Base-by-base conservation (phyloP, 2,888 invertebrate genomes). In the Campopleginae sp. region DNA sequence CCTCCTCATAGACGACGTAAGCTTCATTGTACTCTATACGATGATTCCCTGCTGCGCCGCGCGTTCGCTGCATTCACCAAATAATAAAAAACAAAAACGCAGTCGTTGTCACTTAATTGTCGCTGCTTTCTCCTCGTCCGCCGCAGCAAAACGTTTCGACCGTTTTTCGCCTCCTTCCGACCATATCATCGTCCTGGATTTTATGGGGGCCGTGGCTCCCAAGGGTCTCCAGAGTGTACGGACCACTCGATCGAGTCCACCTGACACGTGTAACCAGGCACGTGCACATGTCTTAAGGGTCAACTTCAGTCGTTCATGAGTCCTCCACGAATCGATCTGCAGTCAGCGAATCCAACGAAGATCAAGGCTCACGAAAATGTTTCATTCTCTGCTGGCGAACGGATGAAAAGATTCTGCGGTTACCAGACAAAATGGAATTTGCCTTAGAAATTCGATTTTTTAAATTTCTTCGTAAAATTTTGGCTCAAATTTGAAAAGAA, bases 171-270 rank as follows among this genome's bases (percentile, higher is more conserved):
- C 38, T 7, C 4, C 10, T 38, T 38, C 1, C 38, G 38, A 33
- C 33, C 63, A 10, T 10, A 38, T 65, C 17, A 38, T 65, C 31
- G 38, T n/a, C 38, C 38, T 38, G 63, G 63, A 65, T 65, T 38
- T n/a, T n/a, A 38, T 38, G 63, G 63, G 38, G 63, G 33, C 33
- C 33, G 63, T 65, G 63, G 63, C 63, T 65, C 63, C n/a, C 63
- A 33, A 65, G 63, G n/a, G 63, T 65, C n/a, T 38, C 8, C 1
- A 17, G 58, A 58, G 38, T 38, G 33, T 65, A n/a, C 38, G 63
- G 10, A 38, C n/a, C 38, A 38, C 63, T 65, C 33, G 2, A 65
- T 38, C 10, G 63, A 19, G 63, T 38, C 63, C 19, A 38, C 38
- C 33, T 65, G 63, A 38, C 63, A 65, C 63, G 63, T 65, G 63